phyloP scores from a whole-genome alignment of 2,113 vertebrate species.

The Heterotilapia buettikoferi region DNA sequence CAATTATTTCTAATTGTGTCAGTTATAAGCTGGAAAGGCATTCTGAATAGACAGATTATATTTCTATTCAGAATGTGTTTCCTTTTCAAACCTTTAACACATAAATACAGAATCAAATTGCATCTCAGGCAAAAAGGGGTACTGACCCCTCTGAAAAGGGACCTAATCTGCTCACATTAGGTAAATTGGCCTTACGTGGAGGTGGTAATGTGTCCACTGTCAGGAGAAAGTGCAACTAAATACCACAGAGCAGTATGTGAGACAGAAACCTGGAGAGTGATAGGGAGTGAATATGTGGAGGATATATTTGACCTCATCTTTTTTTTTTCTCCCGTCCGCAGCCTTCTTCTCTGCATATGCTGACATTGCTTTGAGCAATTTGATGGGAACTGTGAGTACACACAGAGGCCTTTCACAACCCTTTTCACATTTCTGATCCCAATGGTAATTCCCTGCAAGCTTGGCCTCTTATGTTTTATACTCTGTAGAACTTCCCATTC shows the following conservation, averaged over 20 bases:
- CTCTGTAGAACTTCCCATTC: neutral
- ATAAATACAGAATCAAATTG: neutral
- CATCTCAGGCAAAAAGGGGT: neutral
- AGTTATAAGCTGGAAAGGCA: neutral
- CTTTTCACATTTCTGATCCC: neutral
- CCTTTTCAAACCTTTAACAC: neutral
- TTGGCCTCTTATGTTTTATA: neutral
- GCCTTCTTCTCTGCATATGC: conserved; percentile 68
- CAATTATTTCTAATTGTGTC: neutral
- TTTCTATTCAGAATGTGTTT: neutral
- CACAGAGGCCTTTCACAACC: neutral
- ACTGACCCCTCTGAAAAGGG: neutral
- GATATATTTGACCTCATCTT: neutral
- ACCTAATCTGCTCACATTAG: neutral
- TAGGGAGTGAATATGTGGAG: neutral
- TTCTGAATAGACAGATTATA: neutral
- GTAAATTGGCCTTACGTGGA: neutral
- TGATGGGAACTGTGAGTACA: conserved; percentile 68
- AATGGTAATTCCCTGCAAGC: neutral
- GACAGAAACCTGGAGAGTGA: neutral
- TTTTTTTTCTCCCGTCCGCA: neutral
- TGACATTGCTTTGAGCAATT: conserved; percentile 70
- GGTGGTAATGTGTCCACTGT: neutral
- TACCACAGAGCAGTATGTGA: neutral
- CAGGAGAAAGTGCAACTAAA: neutral